phyloP scores from a whole-genome alignment of 2,113 vertebrate genomes.

The Corythornis vintsioides region DNA sequence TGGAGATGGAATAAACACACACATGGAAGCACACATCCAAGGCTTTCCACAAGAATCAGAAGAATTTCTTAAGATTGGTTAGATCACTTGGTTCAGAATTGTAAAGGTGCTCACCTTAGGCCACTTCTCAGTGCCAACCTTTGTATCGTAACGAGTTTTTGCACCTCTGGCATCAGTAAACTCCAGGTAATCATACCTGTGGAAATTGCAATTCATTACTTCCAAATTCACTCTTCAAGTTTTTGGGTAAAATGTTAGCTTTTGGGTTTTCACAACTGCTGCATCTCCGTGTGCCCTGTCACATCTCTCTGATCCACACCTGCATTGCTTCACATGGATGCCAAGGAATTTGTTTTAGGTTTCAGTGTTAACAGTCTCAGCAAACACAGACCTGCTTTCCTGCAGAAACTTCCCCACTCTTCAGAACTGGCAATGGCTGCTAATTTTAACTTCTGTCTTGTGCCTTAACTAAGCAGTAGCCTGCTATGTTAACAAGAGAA shows the following conservation, averaged over 20 bases:
- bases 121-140: conserved; percentile 97
- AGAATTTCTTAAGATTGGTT: background rate
- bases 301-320: background rate
- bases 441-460: background rate
- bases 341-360: background rate
- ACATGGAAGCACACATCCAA: background rate
- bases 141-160: conserved; percentile 95
- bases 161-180: conserved; percentile 95
- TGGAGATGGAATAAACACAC: background rate
- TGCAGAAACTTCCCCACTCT: background rate
- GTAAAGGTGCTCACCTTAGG: conserved; percentile 86
- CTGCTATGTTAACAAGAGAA: background rate
- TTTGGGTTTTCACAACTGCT: background rate
- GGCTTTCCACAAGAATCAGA: background rate
- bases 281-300: background rate
- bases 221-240: background rate
- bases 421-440: background rate
- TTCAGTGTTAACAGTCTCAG: background rate
- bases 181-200: conserved; percentile 96
- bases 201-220: conserved; percentile 56
- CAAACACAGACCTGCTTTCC: background rate
- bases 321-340: background rate
- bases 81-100: background rate
- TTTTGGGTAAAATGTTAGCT: background rate
- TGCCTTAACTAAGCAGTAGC: background rate